phyloP scores from a whole-genome alignment of 2,888 invertebrate species.

The Chirona hameri region DNA sequence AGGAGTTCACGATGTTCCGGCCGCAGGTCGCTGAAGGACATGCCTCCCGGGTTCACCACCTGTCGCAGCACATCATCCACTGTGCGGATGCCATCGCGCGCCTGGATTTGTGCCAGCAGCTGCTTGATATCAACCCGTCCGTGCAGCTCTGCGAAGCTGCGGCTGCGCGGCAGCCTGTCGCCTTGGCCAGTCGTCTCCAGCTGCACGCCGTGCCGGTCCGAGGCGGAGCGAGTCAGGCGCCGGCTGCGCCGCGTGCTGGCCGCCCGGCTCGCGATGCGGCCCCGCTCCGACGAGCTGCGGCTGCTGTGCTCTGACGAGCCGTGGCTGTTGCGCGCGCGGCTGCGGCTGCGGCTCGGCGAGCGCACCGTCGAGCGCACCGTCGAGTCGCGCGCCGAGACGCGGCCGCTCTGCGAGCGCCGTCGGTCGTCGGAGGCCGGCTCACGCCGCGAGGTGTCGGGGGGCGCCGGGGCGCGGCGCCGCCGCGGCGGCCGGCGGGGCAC shows the following conservation, averaged over 20 bases:
- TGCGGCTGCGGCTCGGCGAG: background rate
- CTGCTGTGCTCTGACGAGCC: conserved; percentile 27
- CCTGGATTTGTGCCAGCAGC: conserved; percentile 41
- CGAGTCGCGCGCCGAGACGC: background rate
- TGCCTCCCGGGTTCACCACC: conserved; percentile 85
- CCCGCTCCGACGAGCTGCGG: conserved; percentile 35
- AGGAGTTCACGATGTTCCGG: conserved; percentile 88
- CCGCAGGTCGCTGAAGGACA: conserved; percentile 88
- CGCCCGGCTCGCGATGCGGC: conserved; percentile 40
- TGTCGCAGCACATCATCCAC: conserved; percentile 69
- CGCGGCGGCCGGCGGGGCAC: conserved; percentile 39
- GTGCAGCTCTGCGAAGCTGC: conserved; percentile 53
- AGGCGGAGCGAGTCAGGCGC: conserved; percentile 35
- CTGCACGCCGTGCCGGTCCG: conserved; percentile 35
- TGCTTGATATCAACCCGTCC: conserved; percentile 54
- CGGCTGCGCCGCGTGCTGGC: conserved; percentile 35
- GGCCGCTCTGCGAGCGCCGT: conserved; percentile 23
- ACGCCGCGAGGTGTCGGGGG: conserved; percentile 33
- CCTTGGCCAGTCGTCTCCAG: background rate
- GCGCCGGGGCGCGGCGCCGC: conserved; percentile 34
- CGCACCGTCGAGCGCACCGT: background rate
- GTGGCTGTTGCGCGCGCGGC: conserved; percentile 11
- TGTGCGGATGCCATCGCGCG: conserved; percentile 71
- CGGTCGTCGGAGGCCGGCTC: conserved; percentile 26
- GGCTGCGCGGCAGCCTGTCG: conserved; percentile 42